These are phyloP conservation scores for Plecturocebus donacophilus DNA, from an alignment of 2,113 vertebrate species.

Conservation along the genomic window DNA sequence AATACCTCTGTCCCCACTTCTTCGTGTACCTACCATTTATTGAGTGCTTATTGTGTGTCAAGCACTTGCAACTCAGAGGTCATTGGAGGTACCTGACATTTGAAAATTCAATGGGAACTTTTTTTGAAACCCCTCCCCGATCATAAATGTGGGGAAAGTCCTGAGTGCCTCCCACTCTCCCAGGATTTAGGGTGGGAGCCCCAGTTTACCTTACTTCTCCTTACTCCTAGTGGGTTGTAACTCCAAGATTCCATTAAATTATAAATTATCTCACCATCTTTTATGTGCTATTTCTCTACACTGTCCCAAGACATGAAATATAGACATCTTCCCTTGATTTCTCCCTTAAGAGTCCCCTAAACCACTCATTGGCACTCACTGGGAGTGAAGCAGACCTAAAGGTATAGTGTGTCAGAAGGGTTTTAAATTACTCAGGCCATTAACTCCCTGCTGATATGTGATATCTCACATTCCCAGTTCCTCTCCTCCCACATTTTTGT, in stretches of 20 bases:
- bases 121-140: not conserved
- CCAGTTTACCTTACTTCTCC: not conserved
- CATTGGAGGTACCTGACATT: not conserved
- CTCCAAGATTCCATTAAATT: not conserved
- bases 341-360: not conserved
- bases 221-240: not conserved
- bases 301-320: not conserved
- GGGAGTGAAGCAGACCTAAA: not conserved
- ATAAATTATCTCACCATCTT: not conserved
- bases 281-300: not conserved
- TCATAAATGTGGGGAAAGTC: not conserved
- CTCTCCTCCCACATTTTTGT: not conserved
- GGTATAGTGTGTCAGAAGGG: accelerated
- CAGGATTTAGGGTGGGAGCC: not conserved
- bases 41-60: not conserved
- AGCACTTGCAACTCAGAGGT: not conserved
- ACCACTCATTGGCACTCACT: not conserved
- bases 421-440: not conserved
- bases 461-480: no score
- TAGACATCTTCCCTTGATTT: not conserved
- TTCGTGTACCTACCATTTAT: not conserved
- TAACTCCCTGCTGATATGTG: not conserved
- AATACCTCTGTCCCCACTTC: not conserved
- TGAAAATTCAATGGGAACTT: not conserved
- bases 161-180: not conserved